Evolutionary conservation across 2,888 invertebrate species (phyloP), one percentile per base, ranked within the genome.

Genomic region (Volucella bombylans): DNA sequence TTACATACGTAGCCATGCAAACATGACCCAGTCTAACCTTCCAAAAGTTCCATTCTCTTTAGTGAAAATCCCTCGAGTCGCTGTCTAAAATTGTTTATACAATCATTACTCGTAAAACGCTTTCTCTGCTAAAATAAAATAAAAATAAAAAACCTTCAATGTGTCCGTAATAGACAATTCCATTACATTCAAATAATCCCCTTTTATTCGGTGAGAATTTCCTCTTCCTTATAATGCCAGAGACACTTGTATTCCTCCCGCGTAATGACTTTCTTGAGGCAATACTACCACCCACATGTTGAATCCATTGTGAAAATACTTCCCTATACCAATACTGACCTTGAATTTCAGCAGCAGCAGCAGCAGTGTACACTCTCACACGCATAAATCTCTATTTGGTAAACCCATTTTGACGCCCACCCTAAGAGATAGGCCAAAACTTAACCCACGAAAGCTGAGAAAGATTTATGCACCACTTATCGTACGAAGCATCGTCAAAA

Each of bases 391-490:
- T 67, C 59, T 57, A 59, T 74, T 74, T 74, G n/a, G 14, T 49
- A 49, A 74, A 55, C 15, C 50, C 50, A 50, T 67, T 67, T 50
- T 55, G 67, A 74, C 43, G 18, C 43, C 65, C 54, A 23, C 18
- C 49, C 57, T 31, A 23, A n/a, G n/a, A 49, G 54, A 73, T 73
- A 65, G 64, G 55, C 65, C 43, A 15, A 65, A 67, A 65, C 50
- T 67, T 67, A 18, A 38, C 65, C 59, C 23, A 57, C 57, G 59
- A 52, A 57, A 67, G 43, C 50, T 50, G 67, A 74, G 57, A n/a
- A 57, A 65, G 74, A 74, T 74, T 74, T 74, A 74, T 74, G 59
- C 74, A 57, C 50, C 74, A 67, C 74, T 74, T 74, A 74, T 74
- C 65, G 59, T 59, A 57, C 50, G 65, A 67, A 65, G 57, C 67